Percentiles rank a stretch among this genome's conserved stretches.
phyloP scores from a whole-genome alignment of 1,140 invertebrate genomes.

The Argopecten irradians region DNA sequence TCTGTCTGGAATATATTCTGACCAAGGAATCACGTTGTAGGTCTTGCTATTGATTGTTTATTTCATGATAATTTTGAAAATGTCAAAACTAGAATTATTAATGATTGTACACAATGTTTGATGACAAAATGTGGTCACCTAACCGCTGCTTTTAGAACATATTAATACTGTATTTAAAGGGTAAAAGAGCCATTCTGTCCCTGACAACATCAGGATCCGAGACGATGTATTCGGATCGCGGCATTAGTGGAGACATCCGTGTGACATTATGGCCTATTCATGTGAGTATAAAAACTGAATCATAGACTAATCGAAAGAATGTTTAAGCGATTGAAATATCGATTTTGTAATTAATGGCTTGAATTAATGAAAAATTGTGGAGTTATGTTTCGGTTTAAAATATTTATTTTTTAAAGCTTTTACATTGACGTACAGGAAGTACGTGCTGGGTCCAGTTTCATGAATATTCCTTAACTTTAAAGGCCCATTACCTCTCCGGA shows the following conservation, averaged over 20 bases:
- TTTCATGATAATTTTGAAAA: not conserved
- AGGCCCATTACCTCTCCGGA: no score
- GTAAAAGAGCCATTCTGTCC: constrained; percentile 32
- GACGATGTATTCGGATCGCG: not conserved
- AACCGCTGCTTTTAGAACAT: not conserved
- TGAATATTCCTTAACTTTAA: no score
- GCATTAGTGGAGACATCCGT: constrained; percentile 29
- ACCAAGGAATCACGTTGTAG: not conserved
- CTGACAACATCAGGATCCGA: constrained; percentile 11
- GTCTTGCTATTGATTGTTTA: not conserved
- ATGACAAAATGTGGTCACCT: not conserved
- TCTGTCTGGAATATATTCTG: not conserved
- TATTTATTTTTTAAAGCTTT: no score
- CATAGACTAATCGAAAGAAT: not conserved
- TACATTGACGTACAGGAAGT: no score
- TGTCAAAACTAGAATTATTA: not conserved
- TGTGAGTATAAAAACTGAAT: not conserved
- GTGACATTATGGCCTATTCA: constrained; percentile 40
- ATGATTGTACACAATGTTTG: not conserved
- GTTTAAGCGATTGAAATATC: no score
- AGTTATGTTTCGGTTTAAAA: no score
- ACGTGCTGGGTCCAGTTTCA: no score
- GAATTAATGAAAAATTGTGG: no score
- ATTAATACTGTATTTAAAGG: constrained; percentile 19
- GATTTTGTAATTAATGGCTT: not conserved